Conservation (phyloP, 2,113 vertebrate species). For the Varanus salvator region DNA sequence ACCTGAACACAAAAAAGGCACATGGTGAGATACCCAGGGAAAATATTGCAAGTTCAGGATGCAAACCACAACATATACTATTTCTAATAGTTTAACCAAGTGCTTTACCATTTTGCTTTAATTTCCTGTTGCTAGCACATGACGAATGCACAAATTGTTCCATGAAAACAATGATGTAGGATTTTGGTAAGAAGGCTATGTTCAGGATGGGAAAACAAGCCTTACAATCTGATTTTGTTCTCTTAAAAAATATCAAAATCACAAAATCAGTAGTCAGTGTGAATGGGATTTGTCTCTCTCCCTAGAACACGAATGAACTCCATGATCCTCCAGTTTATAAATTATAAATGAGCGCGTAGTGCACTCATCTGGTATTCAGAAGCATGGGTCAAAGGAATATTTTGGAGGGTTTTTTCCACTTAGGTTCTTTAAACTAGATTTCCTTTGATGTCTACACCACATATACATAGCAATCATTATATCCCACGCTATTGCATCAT, state of each 20-base stretch:
- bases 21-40: neutral
- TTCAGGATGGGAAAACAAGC: conserved; percentile 4
- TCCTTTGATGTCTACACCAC: conserved; percentile 69
- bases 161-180: neutral
- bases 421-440: conserved; percentile 59
- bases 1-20: neutral
- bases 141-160: neutral
- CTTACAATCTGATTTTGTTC: neutral
- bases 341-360: conserved; percentile 62
- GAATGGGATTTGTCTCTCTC: neutral
- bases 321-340: conserved; percentile 55
- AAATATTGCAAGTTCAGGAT: neutral
- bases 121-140: conserved; percentile 12
- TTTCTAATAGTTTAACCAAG: conserved; percentile 2
- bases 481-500: conserved; percentile 34
- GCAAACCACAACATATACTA: neutral
- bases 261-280: neutral
- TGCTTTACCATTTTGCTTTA: neutral
- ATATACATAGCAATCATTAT: conserved; percentile 54
- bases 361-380: conserved; percentile 45
- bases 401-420: conserved; percentile 1
- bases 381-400: conserved; percentile 59
- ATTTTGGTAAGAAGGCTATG: neutral
- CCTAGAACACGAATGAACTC: conserved; percentile 35
- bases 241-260: neutral